Conservation (phyloP, 1,140 invertebrate species). For the Drosophila ambigua region DNA sequence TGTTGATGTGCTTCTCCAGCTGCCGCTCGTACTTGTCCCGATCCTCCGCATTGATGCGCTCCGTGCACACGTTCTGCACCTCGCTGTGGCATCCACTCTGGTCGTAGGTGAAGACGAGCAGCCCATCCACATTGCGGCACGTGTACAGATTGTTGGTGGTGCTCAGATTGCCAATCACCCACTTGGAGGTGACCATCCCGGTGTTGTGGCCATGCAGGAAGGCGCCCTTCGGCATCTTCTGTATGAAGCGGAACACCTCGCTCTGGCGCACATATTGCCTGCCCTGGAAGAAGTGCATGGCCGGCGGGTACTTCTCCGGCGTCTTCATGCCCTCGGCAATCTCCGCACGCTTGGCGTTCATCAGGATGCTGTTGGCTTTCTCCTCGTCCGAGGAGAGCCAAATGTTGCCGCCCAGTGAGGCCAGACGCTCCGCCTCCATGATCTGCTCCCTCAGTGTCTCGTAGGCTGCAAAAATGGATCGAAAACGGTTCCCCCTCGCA, state of each 20-base stretch:
- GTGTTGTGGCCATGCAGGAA: constrained; percentile 90
- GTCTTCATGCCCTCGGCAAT: constrained; percentile 73
- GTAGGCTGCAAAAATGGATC: constrained; percentile 50
- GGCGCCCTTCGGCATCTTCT: constrained; percentile 89
- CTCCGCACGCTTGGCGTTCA: constrained; percentile 78
- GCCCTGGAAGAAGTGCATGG: constrained; percentile 88
- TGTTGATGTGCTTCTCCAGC: constrained; percentile 86
- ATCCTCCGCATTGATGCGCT: constrained; percentile 84
- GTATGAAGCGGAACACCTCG: constrained; percentile 88
- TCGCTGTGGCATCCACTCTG: constrained; percentile 85
- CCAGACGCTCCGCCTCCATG: constrained; percentile 69
- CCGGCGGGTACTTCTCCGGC: constrained; percentile 85
- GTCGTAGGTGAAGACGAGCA: constrained; percentile 83
- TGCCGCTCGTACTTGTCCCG: constrained; percentile 86
- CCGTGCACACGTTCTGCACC: constrained; percentile 82
- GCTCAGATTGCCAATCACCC: constrained; percentile 88
- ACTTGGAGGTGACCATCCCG: constrained; percentile 87
- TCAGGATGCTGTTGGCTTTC: constrained; percentile 77
- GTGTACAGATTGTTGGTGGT: constrained; percentile 89
- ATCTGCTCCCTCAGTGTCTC: constrained; percentile 73
- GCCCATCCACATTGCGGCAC: constrained; percentile 85
- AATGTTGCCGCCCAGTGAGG: constrained; percentile 69
- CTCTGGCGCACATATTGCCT: constrained; percentile 87
- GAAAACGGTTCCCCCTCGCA: not conserved
- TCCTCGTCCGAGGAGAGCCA: constrained; percentile 76